These are phyloP conservation scores for Emydocephalus ijimae DNA, from an alignment of 2,113 vertebrate species.

Conservation along the genomic window DNA sequence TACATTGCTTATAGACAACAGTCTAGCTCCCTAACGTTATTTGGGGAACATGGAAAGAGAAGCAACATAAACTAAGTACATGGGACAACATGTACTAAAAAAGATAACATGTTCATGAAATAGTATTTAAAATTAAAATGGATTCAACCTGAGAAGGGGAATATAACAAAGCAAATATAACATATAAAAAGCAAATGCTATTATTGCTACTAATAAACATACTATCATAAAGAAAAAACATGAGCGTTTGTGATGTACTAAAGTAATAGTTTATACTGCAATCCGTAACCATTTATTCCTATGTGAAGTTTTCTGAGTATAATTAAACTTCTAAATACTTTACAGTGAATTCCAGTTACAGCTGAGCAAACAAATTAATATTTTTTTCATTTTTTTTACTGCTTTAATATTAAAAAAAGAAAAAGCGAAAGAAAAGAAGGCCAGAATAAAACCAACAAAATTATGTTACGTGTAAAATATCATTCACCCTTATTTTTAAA, in stretches of 20 bases:
- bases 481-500: neutral
- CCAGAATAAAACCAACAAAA: neutral
- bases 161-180: neutral
- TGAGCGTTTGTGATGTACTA: neutral
- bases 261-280: neutral
- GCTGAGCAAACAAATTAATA: neutral
- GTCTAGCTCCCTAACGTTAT: neutral
- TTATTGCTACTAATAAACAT: neutral
- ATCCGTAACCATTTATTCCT: neutral
- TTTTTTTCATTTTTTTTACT: neutral
- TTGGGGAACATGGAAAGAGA: neutral
- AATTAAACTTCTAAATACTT: neutral
- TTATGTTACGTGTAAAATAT: neutral
- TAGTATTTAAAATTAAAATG: neutral
- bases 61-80: neutral
- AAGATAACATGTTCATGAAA: neutral
- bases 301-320: neutral
- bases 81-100: neutral
- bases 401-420: neutral
- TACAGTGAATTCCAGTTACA: neutral
- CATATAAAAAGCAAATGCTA: neutral
- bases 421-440: neutral
- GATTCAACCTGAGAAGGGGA: neutral
- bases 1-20: neutral
- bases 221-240: neutral